Conservation (phyloP, 2,888 invertebrate species). For the Fragum whitleyi region DNA sequence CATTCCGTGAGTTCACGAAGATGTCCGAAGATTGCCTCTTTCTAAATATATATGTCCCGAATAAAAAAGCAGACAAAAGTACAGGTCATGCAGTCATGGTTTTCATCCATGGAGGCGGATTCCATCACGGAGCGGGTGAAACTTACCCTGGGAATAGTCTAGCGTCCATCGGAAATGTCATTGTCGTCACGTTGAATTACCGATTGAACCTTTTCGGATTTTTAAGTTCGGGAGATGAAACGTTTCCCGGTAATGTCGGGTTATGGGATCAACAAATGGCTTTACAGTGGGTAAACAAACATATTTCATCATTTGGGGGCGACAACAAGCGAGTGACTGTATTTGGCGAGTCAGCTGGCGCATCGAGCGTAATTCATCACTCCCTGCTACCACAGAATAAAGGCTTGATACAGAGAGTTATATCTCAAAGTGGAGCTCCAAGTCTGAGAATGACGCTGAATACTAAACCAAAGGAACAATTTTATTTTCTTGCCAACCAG, state of each 20-base stretch:
- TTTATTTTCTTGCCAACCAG: neutral
- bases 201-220: slow-evolving; percentile 68
- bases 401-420: slow-evolving; percentile 64
- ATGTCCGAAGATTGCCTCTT: slow-evolving; percentile 64
- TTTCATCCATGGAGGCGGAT: slow-evolving; percentile 55
- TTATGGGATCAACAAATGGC: slow-evolving; percentile 70
- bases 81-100: slow-evolving; percentile 48
- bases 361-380: slow-evolving; percentile 57
- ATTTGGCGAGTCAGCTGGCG: slow-evolving; percentile 73
- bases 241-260: slow-evolving; percentile 68
- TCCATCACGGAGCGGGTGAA: slow-evolving; percentile 33
- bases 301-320: slow-evolving; percentile 64
- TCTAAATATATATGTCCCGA: slow-evolving; percentile 63
- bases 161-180: slow-evolving; percentile 44
- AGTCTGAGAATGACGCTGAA: slow-evolving; percentile 1
- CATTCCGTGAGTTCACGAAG: slow-evolving; percentile 11
- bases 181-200: slow-evolving; percentile 68
- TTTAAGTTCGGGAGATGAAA: slow-evolving; percentile 53
- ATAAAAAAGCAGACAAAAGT: neutral
- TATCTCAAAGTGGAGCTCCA: slow-evolving; percentile 69
- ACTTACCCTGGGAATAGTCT: slow-evolving; percentile 34
- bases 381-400: slow-evolving; percentile 54
- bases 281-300: slow-evolving; percentile 67
- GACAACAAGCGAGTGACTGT: slow-evolving; percentile 64
- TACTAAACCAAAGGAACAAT: slow-evolving; percentile 16